phyloP scores from a whole-genome alignment of 2,888 invertebrate genomes.

The Scelioninae gen. 2 region DNA sequence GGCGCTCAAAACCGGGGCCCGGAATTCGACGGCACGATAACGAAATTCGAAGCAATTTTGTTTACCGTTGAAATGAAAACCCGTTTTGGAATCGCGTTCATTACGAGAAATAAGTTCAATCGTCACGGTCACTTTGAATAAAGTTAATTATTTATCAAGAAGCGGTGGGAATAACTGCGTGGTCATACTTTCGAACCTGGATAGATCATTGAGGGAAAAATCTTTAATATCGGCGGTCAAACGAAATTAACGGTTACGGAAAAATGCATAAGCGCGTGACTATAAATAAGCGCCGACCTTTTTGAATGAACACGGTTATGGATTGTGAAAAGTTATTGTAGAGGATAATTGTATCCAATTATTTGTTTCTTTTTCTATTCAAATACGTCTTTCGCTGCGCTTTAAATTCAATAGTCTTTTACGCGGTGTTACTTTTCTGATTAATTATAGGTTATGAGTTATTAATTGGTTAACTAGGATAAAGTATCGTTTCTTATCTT shows the following conservation, averaged over 20 bases:
- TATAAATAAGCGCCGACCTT: too few species aligned
- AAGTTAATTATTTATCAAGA: not conserved
- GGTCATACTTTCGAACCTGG: slow-evolving; percentile 1
- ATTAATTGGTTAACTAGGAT: too few species aligned
- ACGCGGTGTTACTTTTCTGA: too few species aligned
- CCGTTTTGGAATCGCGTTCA: not conserved
- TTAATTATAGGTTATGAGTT: not conserved
- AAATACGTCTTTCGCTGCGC: not conserved
- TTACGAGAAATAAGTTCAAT: not conserved
- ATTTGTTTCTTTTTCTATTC: slow-evolving; percentile 8
- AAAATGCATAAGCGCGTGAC: not conserved
- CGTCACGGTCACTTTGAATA: not conserved
- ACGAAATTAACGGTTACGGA: slow-evolving; percentile 7
- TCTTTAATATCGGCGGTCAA: not conserved
- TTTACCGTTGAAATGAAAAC: too few species aligned
- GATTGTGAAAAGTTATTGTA: not conserved
- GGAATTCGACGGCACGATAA: too few species aligned
- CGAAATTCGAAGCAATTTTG: too few species aligned
- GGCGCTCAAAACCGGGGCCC: too few species aligned
- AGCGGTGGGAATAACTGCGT: slow-evolving; percentile 1
- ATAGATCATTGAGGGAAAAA: not conserved
- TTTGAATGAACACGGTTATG: slow-evolving; percentile 3
- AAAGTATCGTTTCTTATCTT: too few species aligned
- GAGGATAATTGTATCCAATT: slow-evolving; percentile 2
- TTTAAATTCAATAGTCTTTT: too few species aligned